A percentile compares a stretch with the other conserved stretches of the same genome.
Evolutionary conservation across 2,797 vertebrate species (phyloP).

Genomic region (Falco concolor): DNA sequence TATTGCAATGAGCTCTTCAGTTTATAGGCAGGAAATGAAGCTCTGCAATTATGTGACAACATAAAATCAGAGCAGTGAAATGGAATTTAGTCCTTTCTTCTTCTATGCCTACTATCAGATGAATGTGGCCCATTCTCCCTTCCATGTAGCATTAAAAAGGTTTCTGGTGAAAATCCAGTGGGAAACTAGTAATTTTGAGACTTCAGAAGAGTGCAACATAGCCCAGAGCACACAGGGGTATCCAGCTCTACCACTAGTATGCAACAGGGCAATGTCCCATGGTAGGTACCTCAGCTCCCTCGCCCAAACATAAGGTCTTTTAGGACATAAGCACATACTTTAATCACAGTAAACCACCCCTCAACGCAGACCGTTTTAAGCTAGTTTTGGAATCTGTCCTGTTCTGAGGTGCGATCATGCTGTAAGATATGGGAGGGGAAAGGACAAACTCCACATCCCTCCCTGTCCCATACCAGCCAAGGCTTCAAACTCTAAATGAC

Average conservation of each 20-base stretch:
- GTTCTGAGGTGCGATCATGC: fast-evolving
- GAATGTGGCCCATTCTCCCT: background rate
- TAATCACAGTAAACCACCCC: background rate
- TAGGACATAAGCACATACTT: background rate
- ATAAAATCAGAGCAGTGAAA: background rate
- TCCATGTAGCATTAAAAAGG: background rate
- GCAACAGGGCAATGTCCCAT: background rate
- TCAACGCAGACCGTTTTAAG: background rate
- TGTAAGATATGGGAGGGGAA: background rate
- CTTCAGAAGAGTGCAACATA: background rate
- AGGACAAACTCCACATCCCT: background rate
- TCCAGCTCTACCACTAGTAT: background rate
- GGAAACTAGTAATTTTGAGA: background rate
- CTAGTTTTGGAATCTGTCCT: background rate
- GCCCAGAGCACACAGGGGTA: background rate
- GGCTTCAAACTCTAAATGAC: background rate
- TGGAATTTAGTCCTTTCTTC: background rate
- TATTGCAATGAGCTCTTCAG: background rate
- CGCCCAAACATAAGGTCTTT: background rate
- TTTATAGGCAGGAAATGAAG: conserved; percentile 22
- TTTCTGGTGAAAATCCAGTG: background rate
- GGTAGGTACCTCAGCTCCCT: background rate
- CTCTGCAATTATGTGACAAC: background rate
- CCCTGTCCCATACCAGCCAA: background rate
- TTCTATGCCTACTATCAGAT: background rate